These are phyloP conservation scores for Mesochorus sp. DNA, from an alignment of 2,888 invertebrate genomes.

Conservation along the genomic window DNA sequence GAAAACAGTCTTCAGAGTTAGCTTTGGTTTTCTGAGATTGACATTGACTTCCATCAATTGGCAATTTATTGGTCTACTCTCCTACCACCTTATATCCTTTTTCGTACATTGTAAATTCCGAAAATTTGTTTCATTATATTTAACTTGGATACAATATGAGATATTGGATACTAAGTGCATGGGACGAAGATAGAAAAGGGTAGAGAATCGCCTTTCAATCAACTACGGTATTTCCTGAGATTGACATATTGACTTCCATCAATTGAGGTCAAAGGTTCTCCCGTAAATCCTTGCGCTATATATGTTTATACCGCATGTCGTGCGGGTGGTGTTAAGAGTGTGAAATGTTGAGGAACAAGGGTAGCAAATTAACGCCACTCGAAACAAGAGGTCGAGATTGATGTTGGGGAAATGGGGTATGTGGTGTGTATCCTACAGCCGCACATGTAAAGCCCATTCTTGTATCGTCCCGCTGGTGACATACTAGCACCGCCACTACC, in stretches of 20 bases:
- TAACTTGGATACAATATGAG: background rate
- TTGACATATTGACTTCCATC: constrained; percentile 75
- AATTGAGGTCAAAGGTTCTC: constrained; percentile 70
- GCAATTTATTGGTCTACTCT: background rate
- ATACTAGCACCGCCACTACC: too few species aligned
- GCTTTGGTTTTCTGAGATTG: too few species aligned
- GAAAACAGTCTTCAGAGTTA: too few species aligned
- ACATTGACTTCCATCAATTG: too few species aligned
- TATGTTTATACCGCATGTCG: background rate
- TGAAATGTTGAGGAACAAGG: constrained; percentile 73
- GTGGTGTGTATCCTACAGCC: constrained; percentile 26
- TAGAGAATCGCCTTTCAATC: constrained; percentile 53
- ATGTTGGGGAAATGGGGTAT: constrained; percentile 69
- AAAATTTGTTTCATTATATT: background rate
- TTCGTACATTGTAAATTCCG: background rate
- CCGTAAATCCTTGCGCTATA: constrained; percentile 48
- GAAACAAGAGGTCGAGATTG: constrained; percentile 77
- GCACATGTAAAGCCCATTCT: constrained; percentile 37
- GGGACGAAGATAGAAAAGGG: constrained; percentile 38
- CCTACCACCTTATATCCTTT: background rate
- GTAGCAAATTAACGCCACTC: constrained; percentile 79
- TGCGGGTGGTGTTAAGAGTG: constrained; percentile 57
- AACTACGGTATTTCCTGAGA: constrained; percentile 32
- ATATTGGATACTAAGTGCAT: too few species aligned
- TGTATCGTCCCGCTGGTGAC: constrained; percentile 44